Conservation (phyloP, 2,113 vertebrate species). For the Pelmatolapia mariae region DNA sequence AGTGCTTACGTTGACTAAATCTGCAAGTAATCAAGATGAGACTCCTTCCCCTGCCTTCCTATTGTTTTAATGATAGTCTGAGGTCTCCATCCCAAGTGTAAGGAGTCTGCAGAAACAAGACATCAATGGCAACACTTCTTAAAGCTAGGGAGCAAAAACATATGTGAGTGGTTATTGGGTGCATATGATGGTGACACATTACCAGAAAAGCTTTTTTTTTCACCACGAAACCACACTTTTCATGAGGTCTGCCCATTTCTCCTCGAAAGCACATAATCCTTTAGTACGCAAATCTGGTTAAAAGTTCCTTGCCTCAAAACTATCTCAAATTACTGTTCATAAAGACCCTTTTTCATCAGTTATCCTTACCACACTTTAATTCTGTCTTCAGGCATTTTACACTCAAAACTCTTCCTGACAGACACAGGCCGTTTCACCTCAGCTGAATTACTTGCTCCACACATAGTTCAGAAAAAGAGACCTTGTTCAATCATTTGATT, state of each 20-base stretch:
- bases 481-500: constrained; percentile 10
- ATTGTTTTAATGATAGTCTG: constrained; percentile 15
- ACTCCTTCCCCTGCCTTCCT: constrained; percentile 1
- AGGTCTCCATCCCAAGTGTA: neutral
- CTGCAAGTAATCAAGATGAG: constrained; percentile 47
- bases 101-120: constrained; percentile 5
- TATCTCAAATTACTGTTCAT: constrained; percentile 26
- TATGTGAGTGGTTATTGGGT: neutral
- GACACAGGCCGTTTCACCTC: neutral
- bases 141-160: constrained; percentile 20
- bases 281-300: neutral
- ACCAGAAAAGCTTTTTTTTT: neutral
- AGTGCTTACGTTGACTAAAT: constrained; percentile 26
- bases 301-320: constrained; percentile 22
- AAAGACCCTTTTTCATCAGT: constrained; percentile 12
- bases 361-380: neutral
- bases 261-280: constrained; percentile 22
- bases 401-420: constrained; percentile 2
- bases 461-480: neutral
- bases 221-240: constrained; percentile 21
- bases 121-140: constrained; percentile 19
- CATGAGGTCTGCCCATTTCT: constrained; percentile 21
- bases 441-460: neutral
- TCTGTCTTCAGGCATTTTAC: neutral
- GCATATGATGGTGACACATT: neutral